These are phyloP conservation scores for Molorchus minor DNA, from an alignment of 2,888 invertebrate genomes.

Conservation along the genomic window DNA sequence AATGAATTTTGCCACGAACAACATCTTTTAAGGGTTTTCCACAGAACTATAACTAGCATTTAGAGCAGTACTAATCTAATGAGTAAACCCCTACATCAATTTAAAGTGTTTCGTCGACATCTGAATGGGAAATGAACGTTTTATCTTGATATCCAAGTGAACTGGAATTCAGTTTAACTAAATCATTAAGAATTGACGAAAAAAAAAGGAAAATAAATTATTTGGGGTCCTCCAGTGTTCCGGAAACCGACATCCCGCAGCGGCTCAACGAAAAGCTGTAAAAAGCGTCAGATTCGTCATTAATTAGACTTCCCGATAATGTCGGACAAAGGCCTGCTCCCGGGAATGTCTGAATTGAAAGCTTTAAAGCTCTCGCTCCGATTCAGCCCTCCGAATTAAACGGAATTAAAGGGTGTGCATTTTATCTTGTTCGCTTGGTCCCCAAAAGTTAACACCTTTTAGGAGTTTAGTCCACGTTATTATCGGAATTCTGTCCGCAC, in stretches of 20 bases:
- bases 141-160: too few relatives aligned
- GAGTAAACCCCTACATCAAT: too few relatives aligned
- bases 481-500: too few relatives aligned
- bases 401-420: constrained; percentile 45
- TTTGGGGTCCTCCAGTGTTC: too few relatives aligned
- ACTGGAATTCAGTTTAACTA: too few relatives aligned
- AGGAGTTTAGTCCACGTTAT: constrained; percentile 21
- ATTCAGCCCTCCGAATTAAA: constrained; percentile 49
- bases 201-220: not conserved
- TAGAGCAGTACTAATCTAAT: too few relatives aligned
- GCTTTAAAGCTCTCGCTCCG: constrained; percentile 47
- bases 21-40: too few relatives aligned
- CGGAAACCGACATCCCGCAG: not conserved
- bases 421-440: constrained; percentile 40
- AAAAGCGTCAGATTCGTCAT: constrained; percentile 42
- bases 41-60: too few relatives aligned
- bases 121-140: not conserved
- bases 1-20: too few relatives aligned
- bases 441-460: constrained; percentile 29
- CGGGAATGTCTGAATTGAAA: constrained; percentile 47
- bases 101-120: not conserved
- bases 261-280: constrained; percentile 7
- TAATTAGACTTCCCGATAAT: constrained; percentile 47
- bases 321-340: constrained; percentile 43
- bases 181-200: not conserved